Base-by-base conservation (phyloP, 2,797 vertebrate species). In the Astyanax mexicanus region DNA sequence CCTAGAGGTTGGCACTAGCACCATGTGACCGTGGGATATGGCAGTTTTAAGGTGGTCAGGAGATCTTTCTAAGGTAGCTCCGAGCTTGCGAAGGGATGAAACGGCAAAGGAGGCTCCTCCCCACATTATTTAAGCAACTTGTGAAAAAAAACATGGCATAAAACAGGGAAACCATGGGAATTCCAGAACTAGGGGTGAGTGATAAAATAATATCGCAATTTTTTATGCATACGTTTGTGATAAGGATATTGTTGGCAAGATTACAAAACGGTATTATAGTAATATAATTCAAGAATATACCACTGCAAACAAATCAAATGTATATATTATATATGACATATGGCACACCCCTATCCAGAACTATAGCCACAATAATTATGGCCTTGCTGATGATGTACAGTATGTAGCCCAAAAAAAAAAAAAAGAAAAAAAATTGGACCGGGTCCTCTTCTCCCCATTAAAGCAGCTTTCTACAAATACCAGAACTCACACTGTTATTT, bases 11-110 rank as follows among this genome's bases (percentile, higher is more conserved):
- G 62, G 55, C 1, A 12, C 42, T 38, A 21, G 38, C 23, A 49
- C 51, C 35, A 23, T 6, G 76, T 87, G 85, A 84, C 82, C 87
- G 82, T 80, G 45, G 83, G 87, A 82, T 80, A 42, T 79, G n/a
- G 17, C n/a, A 19, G 54, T 17, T 19, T n/a, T 5, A 25, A 84
- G 54, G 72, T 17, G 57, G 23, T 13, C 61, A 29, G 29, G n/a
- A 9, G 57, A 38, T 19, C 15, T 21, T 40, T 35, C 21, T 25
- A 17, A 35, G 37, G 27, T 32, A 37, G 37, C 65, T 32, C n/a
- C n/a, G n/a, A n/a, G 29, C 29, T n/a, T n/a, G n/a, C n/a, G n/a
- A 6, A 21, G 47, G 47, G 64, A 49, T 37, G 6, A 40, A 35
- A 29, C 25, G 27, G n/a, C n/a, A n/a, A 54, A 17, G 7, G 2